Percentiles rank a stretch among this genome's conserved stretches.
Conservation (phyloP, 2,797 vertebrate species). For the Chelon labrosus region DNA sequence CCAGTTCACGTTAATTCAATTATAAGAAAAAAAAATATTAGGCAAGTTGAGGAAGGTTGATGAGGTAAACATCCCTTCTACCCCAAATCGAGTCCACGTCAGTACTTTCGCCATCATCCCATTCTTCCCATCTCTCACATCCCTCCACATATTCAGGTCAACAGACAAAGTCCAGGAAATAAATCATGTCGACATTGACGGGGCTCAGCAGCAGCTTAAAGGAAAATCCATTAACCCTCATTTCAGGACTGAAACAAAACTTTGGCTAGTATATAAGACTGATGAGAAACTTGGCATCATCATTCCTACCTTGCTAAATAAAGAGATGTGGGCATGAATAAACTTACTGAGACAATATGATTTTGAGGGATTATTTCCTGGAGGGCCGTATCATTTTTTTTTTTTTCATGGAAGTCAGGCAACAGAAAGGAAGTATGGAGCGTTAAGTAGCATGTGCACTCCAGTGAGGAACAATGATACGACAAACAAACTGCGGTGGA, state of each 20-base stretch:
- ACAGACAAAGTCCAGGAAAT: slow-evolving; percentile 4
- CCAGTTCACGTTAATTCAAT: too few relatives aligned
- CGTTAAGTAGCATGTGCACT: slow-evolving; percentile 45
- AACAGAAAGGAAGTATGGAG: slow-evolving; percentile 27
- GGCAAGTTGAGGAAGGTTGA: too few relatives aligned
- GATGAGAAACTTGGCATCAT: slow-evolving; percentile 8
- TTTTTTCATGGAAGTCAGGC: neutral
- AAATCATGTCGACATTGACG: slow-evolving; percentile 13
- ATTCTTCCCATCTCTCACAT: too few relatives aligned
- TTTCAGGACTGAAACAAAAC: slow-evolving; percentile 19
- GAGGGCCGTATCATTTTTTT: slow-evolving; percentile 12
- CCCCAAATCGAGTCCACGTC: too few relatives aligned
- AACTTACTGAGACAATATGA: slow-evolving; percentile 13
- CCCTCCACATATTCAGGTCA: too few relatives aligned
- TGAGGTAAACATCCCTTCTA: too few relatives aligned
- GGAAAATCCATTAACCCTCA: slow-evolving; percentile 25
- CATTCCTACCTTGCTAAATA: neutral
- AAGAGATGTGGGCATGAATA: neutral
- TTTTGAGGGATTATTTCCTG: slow-evolving; percentile 56
- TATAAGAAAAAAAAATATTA: too few relatives aligned
- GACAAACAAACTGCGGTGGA: slow-evolving; percentile 55
- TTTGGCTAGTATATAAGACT: slow-evolving; percentile 1
- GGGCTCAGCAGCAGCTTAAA: slow-evolving; percentile 4
- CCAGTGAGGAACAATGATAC: slow-evolving; percentile 56
- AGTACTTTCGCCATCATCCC: too few relatives aligned